phyloP scores from a whole-genome alignment of 2,797 vertebrate species.

The Sebastes dallii region DNA sequence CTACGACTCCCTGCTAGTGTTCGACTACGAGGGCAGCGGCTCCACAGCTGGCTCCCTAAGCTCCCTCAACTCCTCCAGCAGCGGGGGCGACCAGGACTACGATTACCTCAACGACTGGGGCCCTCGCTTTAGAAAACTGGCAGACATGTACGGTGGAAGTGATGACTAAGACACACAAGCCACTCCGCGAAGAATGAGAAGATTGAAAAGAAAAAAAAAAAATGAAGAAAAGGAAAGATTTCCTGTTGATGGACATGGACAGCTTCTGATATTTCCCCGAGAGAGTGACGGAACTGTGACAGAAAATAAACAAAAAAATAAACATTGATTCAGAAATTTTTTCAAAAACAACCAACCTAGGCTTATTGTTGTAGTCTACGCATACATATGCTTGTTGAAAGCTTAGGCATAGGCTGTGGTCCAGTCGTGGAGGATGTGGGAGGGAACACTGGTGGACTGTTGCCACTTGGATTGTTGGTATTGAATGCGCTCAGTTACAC shows the following conservation, averaged over 20 bases:
- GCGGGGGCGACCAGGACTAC: constrained; percentile 98
- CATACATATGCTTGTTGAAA: constrained; percentile 96
- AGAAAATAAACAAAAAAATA: constrained; percentile 66
- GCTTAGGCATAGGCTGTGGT: constrained; percentile 92
- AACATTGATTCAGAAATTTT: constrained; percentile 75
- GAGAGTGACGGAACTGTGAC: constrained; percentile 83
- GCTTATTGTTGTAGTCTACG: constrained; percentile 99
- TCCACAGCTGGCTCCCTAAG: constrained; percentile 97
- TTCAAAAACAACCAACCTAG: constrained; percentile 87
- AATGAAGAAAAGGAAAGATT: constrained; percentile 67
- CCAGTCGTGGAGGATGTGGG: constrained; percentile 86
- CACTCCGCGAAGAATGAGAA: constrained; percentile 31
- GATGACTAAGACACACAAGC: constrained; percentile 85
- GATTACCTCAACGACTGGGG: constrained; percentile 99
- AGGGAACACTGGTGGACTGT: constrained; percentile 91
- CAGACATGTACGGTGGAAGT: constrained; percentile 98
- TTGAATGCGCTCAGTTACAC: constrained; percentile 95
- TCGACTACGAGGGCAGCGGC: constrained; percentile 97
- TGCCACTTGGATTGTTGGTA: constrained; percentile 89
- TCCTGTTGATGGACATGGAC: constrained; percentile 88
- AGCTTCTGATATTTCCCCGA: constrained; percentile 88
- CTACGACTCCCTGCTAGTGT: constrained; percentile 97
- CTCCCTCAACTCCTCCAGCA: constrained; percentile 98
- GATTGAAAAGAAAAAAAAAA: constrained; percentile 27
- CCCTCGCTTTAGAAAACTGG: constrained; percentile 97